Evolutionary conservation across 2,797 vertebrate species (phyloP), one percentile per base, ranked within the genome.

Genomic region (Coccyzus lansbergi): DNA sequence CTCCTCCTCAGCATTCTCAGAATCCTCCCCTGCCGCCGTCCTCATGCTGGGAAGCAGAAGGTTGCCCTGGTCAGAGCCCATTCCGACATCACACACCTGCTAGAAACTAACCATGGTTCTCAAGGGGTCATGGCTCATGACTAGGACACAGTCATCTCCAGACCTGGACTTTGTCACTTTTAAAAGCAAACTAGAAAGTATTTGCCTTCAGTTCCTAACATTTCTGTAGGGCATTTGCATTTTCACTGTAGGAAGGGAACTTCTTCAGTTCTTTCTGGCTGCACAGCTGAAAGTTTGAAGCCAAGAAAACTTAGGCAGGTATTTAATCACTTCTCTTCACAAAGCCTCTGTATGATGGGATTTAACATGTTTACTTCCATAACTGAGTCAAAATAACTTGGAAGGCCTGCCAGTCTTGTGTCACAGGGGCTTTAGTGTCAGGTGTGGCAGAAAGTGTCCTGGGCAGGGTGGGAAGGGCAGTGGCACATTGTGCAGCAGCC

Each of bases 31-130:
- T 74, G 46, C 91, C 15, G 63, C 80, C 8, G 63, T 90, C 80
- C 87, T 62, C 71, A 75, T 6, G 18, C 97, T 97, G 93, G 52
- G 63, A 83, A 93, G 72, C 42, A 88, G 83, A 59, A 46, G 38
- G n/a, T n/a, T 42, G 19, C 20, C 26, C 8, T 2, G 0, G 4
- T 92, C 53, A 74, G 65, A 77, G 40, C 67, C 65, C 4, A 0
- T 8, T 42, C 44, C 8, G 5, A 26, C 38, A 2, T 11, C 55
- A 4, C 3, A 0, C 10, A 4, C 4, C 44, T 2, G 0, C 38
- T 24, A 49, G 16, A 71, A 12, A 0, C 36, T 10, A 12, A 22
- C 3, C 24, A 3, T 0, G 0, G 3, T 24, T 59, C 38, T 59
- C 0, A 1, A 8, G 49, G 29, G 7, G 46, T 28, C 25, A 5